Evolutionary conservation across 2,113 vertebrate species (phyloP).

Genomic region (Gorsachius goisagi): DNA sequence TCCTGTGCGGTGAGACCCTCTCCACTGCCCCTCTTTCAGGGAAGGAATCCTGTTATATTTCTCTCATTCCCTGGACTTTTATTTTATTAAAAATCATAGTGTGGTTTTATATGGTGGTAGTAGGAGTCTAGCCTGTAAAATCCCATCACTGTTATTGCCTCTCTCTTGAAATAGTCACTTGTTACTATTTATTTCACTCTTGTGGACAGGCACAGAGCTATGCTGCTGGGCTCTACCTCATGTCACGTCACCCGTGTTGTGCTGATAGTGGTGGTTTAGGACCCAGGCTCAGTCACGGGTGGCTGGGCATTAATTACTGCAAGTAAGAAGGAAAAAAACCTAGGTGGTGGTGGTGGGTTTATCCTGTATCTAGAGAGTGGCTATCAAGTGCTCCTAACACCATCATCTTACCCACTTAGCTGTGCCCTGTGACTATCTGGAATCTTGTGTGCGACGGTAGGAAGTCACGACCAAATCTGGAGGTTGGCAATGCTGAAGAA

Average conservation of each 20-base stretch:
- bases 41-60: background rate
- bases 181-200: accelerated
- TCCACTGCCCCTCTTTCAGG: too few species aligned
- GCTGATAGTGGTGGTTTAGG: background rate
- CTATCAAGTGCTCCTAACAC: background rate
- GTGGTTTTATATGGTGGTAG: background rate
- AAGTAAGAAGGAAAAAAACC: background rate
- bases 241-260: background rate
- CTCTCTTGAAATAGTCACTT: background rate
- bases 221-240: background rate
- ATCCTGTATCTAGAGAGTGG: background rate
- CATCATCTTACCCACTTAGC: too few species aligned
- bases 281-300: accelerated
- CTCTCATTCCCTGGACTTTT: background rate
- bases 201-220: background rate
- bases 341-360: too few species aligned
- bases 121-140: background rate
- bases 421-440: background rate
- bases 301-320: background rate
- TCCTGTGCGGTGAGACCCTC: background rate
- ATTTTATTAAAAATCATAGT: too few species aligned
- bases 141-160: too few species aligned
- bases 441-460: background rate
- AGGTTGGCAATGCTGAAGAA: background rate
- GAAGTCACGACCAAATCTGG: background rate